Percentiles rank a stretch among this genome's conserved stretches.
Evolutionary conservation across 2,113 vertebrate species (phyloP).

Genomic region (Pseudorasbora parva): DNA sequence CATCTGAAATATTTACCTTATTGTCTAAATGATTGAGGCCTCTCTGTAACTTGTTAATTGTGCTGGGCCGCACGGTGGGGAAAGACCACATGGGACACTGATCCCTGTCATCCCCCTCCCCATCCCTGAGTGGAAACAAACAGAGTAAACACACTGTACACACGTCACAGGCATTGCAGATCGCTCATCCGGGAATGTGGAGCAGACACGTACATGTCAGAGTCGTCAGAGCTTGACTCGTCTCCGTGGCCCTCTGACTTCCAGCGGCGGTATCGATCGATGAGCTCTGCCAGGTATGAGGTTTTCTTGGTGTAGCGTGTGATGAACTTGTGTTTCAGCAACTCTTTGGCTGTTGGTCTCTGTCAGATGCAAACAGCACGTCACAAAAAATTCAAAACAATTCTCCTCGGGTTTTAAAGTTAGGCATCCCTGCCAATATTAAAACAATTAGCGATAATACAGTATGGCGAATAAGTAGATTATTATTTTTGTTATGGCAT

Average conservation of each 20-base stretch:
- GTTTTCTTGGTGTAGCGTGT: slow-evolving; percentile 98
- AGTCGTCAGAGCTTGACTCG: slow-evolving; percentile 95
- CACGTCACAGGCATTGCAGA: background rate
- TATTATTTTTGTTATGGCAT: background rate
- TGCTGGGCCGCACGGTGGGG: slow-evolving; percentile 88
- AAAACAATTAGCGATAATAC: background rate
- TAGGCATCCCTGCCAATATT: background rate
- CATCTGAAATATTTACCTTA: slow-evolving; percentile 71
- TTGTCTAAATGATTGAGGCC: slow-evolving; percentile 81
- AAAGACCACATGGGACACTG: slow-evolving; percentile 93
- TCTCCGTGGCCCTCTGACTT: slow-evolving; percentile 94
- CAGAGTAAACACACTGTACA: background rate
- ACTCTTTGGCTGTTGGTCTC: slow-evolving; percentile 95
- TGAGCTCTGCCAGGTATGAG: slow-evolving; percentile 91
- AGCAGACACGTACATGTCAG: slow-evolving; percentile 82
- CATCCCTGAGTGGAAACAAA: slow-evolving; percentile 76
- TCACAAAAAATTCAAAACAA: background rate
- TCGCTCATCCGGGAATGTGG: background rate
- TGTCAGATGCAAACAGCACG: slow-evolving; percentile 59
- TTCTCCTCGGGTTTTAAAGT: background rate
- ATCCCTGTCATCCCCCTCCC: slow-evolving; percentile 86
- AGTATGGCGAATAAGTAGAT: background rate
- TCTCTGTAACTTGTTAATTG: slow-evolving; percentile 88
- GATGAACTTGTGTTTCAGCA: slow-evolving; percentile 98
- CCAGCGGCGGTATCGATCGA: slow-evolving; percentile 96